Conservation (phyloP, 2,113 vertebrate genomes). For the Taurulus bubalis region DNA sequence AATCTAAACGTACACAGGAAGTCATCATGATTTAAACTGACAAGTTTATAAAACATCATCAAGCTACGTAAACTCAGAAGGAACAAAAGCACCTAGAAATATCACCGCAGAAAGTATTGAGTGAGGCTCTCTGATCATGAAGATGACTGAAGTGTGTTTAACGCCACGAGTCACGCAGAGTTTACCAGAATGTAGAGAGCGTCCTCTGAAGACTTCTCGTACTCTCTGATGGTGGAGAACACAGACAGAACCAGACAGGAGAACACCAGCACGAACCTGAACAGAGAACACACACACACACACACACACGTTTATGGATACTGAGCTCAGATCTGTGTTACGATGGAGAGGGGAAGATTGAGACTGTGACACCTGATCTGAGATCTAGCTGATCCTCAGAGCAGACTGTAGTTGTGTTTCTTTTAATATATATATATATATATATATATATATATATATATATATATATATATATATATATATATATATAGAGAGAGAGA, state of each 20-base stretch:
- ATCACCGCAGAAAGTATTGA: background rate
- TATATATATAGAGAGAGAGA: no score
- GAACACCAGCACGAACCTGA: slow-evolving; percentile 95
- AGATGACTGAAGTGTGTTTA: background rate
- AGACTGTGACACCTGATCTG: background rate
- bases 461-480: background rate
- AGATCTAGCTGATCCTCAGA: background rate
- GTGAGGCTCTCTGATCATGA: background rate
- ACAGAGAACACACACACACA: slow-evolving; percentile 18
- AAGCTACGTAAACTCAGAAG: background rate
- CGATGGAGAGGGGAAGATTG: background rate
- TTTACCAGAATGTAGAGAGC: slow-evolving; percentile 94
- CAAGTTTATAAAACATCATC: background rate
- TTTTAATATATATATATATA: background rate
- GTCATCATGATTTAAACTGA: background rate
- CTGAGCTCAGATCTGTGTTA: background rate
- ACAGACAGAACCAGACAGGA: slow-evolving; percentile 97
- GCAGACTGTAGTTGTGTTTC: no score
- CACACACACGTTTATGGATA: background rate
- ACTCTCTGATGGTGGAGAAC: slow-evolving; percentile 97
- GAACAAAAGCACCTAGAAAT: background rate
- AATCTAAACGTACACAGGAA: background rate
- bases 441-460: no score
- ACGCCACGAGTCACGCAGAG: background rate
- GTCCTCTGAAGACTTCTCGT: slow-evolving; percentile 97